Conservation (phyloP, 2,888 invertebrate genomes). For the Philereme transversata region DNA sequence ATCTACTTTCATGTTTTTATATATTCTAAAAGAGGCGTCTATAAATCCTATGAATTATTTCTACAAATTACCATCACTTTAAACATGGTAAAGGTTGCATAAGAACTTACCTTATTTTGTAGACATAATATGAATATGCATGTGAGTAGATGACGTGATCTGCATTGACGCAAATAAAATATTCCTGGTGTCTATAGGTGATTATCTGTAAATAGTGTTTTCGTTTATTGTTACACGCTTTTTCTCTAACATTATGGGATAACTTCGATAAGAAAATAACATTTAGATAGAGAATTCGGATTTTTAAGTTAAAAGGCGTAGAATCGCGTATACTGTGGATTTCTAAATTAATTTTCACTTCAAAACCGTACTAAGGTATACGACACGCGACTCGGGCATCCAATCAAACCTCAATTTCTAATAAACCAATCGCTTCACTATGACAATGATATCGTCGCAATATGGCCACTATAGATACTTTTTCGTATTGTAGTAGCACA, state of each 20-base stretch:
- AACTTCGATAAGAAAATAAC: too few species aligned
- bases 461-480: too few species aligned
- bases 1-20: slow-evolving; percentile 20
- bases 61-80: slow-evolving; percentile 12
- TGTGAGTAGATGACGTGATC: slow-evolving; percentile 11
- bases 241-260: slow-evolving; percentile 13
- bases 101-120: neutral
- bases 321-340: too few species aligned
- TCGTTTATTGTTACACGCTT: slow-evolving; percentile 4
- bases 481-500: too few species aligned
- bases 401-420: too few species aligned
- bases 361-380: too few species aligned
- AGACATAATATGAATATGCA: neutral
- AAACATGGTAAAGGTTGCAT: slow-evolving; percentile 1
- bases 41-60: slow-evolving; percentile 13
- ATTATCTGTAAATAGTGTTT: slow-evolving; percentile 8
- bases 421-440: too few species aligned
- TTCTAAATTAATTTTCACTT: too few species aligned
- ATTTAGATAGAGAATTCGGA: too few species aligned
- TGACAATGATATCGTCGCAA: too few species aligned
- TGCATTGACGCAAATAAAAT: slow-evolving; percentile 21
- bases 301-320: too few species aligned
- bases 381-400: too few species aligned
- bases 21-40: slow-evolving; percentile 15
- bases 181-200: slow-evolving; percentile 11